Percentiles rank a stretch among this genome's conserved stretches.
These are phyloP conservation scores for Saturnia japonica DNA, from an alignment of 2,888 invertebrate species.

Conservation along the genomic window DNA sequence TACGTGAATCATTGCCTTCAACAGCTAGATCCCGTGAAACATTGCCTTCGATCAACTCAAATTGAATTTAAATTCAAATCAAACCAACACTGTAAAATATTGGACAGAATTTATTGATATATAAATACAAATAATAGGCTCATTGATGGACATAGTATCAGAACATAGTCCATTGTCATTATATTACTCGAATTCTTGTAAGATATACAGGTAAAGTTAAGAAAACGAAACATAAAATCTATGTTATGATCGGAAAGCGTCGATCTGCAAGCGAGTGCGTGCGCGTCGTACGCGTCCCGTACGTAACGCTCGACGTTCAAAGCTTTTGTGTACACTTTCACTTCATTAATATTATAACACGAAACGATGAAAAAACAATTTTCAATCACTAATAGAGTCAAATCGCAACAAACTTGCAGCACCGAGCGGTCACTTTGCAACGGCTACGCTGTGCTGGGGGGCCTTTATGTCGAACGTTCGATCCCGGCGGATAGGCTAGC, in stretches of 20 bases:
- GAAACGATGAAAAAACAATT: neutral
- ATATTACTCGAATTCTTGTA: slow-evolving; percentile 4
- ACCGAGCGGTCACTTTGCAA: neutral
- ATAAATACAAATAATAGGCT: slow-evolving; percentile 16
- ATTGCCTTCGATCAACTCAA: neutral
- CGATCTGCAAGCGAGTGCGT: slow-evolving; percentile 4
- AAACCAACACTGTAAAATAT: slow-evolving; percentile 3
- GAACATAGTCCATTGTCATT: slow-evolving; percentile 10
- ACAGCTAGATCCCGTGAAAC: neutral
- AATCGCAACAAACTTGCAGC: slow-evolving; percentile 27
- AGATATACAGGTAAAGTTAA: slow-evolving; percentile 13
- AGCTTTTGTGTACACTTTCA: neutral
- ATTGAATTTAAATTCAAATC: neutral
- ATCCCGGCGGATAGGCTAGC: neutral
- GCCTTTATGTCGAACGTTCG: too few relatives aligned
- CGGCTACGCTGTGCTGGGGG: neutral
- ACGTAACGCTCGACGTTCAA: neutral
- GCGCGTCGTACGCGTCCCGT: neutral
- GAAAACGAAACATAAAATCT: slow-evolving; percentile 24
- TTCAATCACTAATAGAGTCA: slow-evolving; percentile 7
- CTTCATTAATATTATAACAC: neutral
- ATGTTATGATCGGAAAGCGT: slow-evolving; percentile 22
- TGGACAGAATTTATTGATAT: slow-evolving; percentile 16
- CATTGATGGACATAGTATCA: neutral
- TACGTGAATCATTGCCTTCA: neutral